Conservation (phyloP, 2,113 vertebrate species). For the Sakesphorus luctuosus region DNA sequence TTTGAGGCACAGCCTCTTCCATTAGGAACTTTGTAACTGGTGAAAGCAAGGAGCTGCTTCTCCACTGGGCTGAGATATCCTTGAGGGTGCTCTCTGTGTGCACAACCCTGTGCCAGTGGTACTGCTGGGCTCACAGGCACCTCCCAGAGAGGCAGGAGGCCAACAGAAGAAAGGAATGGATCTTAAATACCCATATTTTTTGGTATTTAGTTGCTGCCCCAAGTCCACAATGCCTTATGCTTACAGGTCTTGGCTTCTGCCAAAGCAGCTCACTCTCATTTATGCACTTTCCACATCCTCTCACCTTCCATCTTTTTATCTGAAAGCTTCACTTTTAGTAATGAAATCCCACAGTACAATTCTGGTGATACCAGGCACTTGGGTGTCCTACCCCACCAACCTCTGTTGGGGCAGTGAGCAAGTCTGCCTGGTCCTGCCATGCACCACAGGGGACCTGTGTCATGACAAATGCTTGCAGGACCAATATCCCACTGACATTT, state of each 20-base stretch:
- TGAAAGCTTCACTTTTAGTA: neutral
- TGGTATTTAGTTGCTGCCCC: neutral
- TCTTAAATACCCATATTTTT: neutral
- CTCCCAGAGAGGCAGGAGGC: neutral
- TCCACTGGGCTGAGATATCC: fast-evolving
- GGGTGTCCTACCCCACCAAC: neutral
- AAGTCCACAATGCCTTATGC: neutral
- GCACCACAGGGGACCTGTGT: neutral
- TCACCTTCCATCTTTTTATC: neutral
- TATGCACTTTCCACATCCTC: neutral
- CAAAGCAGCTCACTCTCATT: neutral
- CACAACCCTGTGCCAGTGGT: neutral
- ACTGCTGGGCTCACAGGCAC: neutral
- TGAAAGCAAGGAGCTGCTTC: neutral
- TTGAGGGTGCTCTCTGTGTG: fast-evolving
- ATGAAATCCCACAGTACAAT: neutral
- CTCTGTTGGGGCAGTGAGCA: neutral
- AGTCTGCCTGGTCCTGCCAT: fast-evolving
- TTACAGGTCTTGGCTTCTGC: neutral
- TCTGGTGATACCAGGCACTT: neutral
- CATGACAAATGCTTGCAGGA: fast-evolving
- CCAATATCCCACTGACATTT: neutral
- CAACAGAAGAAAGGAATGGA: neutral
- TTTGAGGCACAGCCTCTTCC: neutral
- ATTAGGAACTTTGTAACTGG: neutral